Conservation (phyloP, 1,140 invertebrate species). For the Pomacea maculata region DNA sequence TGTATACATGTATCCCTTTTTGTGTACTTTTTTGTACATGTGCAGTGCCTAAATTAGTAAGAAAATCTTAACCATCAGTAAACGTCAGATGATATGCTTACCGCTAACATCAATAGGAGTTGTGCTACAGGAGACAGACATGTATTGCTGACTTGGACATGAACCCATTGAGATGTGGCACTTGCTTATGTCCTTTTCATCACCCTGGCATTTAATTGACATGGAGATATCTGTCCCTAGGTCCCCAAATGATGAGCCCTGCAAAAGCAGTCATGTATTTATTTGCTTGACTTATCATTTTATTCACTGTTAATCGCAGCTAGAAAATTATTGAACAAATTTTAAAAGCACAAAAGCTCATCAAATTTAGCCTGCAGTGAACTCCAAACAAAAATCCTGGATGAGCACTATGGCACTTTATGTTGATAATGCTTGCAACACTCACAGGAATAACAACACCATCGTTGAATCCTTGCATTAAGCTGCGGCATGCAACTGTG, state of each 20-base stretch:
- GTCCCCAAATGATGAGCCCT: slow-evolving; percentile 39
- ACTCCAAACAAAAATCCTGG: background rate
- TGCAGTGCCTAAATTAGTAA: background rate
- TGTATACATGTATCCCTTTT: background rate
- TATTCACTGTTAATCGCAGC: no score
- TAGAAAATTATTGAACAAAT: no score
- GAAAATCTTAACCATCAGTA: background rate
- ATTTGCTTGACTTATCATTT: background rate
- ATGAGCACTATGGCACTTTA: background rate
- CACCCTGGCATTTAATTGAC: slow-evolving; percentile 33
- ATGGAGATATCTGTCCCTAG: slow-evolving; percentile 29
- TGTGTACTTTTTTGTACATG: background rate
- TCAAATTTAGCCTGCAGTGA: no score
- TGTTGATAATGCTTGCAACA: background rate
- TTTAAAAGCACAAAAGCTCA: no score
- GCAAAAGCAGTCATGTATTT: background rate
- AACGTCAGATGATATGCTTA: slow-evolving; percentile 12
- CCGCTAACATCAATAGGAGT: slow-evolving; percentile 32
- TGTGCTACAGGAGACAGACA: slow-evolving; percentile 41
- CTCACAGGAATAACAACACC: slow-evolving; percentile 41
- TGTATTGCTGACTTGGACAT: slow-evolving; percentile 36
- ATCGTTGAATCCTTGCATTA: slow-evolving; percentile 40
- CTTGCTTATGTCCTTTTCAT: slow-evolving; percentile 26
- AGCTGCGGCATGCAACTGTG: slow-evolving; percentile 42
- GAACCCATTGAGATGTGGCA: slow-evolving; percentile 27